These are phyloP conservation scores for Orthonyx spaldingii DNA, from an alignment of 2,113 vertebrate genomes.

Conservation along the genomic window DNA sequence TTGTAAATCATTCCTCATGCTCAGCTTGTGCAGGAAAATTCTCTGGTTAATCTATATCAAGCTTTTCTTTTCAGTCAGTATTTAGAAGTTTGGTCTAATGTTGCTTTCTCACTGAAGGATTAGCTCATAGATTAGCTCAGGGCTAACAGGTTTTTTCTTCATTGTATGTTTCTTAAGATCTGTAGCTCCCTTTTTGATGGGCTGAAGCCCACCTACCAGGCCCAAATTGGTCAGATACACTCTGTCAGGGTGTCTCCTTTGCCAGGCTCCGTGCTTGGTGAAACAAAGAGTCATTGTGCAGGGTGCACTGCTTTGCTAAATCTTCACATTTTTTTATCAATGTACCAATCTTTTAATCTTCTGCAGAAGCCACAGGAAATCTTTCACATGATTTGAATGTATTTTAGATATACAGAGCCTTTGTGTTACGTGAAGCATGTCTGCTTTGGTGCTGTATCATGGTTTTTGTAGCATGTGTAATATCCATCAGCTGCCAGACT, in stretches of 20 bases:
- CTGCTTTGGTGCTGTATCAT: conserved; percentile 18
- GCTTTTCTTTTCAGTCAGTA: neutral
- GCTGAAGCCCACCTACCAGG: conserved; percentile 32
- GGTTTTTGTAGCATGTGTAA: conserved; percentile 7
- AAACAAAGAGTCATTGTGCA: conserved; percentile 42
- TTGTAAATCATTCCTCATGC: neutral
- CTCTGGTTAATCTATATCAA: neutral
- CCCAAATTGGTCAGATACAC: neutral
- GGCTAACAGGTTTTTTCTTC: conserved; percentile 19
- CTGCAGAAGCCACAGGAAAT: conserved; percentile 33
- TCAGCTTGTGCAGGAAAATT: neutral
- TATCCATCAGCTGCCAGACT: conserved; percentile 6
- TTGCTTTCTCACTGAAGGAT: conserved; percentile 1
- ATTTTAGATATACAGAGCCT: conserved; percentile 1
- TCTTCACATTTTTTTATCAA: conserved; percentile 30
- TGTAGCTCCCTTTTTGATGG: neutral
- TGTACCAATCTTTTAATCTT: conserved; percentile 39
- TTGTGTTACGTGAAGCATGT: conserved; percentile 28
- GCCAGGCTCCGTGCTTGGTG: neutral
- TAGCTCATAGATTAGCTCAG: conserved; percentile 3
- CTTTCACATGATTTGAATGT: conserved; percentile 28
- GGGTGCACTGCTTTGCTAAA: neutral
- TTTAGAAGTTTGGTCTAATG: neutral
- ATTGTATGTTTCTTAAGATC: neutral
- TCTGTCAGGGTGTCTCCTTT: neutral